A percentile compares a stretch with the other conserved stretches of the same genome.
Conservation (phyloP, 2,113 vertebrate species). For the Chaetorhynchus papuensis region DNA sequence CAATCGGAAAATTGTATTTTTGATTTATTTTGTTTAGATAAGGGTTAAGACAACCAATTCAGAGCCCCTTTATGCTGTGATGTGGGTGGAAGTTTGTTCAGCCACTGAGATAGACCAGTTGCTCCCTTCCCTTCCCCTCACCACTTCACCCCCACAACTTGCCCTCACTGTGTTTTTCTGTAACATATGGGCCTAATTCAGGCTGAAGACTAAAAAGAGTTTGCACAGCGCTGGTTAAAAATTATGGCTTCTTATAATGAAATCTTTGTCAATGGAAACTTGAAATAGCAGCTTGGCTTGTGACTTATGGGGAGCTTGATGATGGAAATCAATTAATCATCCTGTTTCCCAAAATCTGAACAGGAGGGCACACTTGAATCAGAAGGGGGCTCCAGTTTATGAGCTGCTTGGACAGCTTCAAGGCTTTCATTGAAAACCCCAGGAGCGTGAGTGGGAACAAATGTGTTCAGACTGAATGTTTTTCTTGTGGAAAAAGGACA, state of each 20-base stretch:
- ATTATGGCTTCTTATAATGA: slow-evolving; percentile 77
- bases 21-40: slow-evolving; percentile 65
- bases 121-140: not conserved
- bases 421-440: not conserved
- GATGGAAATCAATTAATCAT: slow-evolving; percentile 77
- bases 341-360: slow-evolving; percentile 55
- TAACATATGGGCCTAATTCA: slow-evolving; percentile 79
- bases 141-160: not conserved
- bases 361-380: slow-evolving; percentile 58
- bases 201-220: slow-evolving; percentile 61
- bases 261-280: slow-evolving; percentile 77
- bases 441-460: not conserved
- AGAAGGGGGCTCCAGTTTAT: slow-evolving; percentile 34
- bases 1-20: slow-evolving; percentile 47
- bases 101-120: slow-evolving; percentile 46
- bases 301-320: slow-evolving; percentile 69
- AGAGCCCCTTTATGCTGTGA: slow-evolving; percentile 24
- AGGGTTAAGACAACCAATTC: slow-evolving; percentile 41
- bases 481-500: not conserved
- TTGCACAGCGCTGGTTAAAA: slow-evolving; percentile 59
- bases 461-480: not conserved
- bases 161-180: slow-evolving; percentile 22
- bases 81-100: slow-evolving; percentile 56
- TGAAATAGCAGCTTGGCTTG: slow-evolving; percentile 54
- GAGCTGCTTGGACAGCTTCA: slow-evolving; percentile 34